A percentile compares a stretch with the other conserved stretches of the same genome.
These are phyloP conservation scores for Thecophora atra DNA, from an alignment of 2,888 invertebrate genomes.

Conservation along the genomic window DNA sequence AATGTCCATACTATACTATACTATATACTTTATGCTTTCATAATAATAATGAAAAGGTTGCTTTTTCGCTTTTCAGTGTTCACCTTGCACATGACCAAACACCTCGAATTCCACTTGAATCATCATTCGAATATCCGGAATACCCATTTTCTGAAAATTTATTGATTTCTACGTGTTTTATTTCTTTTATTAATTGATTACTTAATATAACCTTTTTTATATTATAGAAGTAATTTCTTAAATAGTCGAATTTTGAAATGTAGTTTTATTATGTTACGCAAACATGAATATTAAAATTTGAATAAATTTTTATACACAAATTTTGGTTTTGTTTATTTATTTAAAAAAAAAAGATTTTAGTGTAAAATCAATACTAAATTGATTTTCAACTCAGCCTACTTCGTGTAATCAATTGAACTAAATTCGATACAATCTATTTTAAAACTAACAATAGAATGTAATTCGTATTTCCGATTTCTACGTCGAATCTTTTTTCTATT, in stretches of 20 bases:
- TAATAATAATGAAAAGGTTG: too few relatives aligned
- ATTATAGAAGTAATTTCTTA: neutral
- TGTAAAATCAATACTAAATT: conserved; percentile 25
- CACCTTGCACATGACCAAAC: conserved; percentile 91
- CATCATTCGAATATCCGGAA: conserved; percentile 71
- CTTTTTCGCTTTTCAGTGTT: conserved; percentile 9
- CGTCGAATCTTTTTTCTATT: neutral
- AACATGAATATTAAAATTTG: neutral
- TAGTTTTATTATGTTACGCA: neutral
- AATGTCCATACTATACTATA: too few relatives aligned
- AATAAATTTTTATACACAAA: conserved; percentile 11
- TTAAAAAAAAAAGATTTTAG: conserved; percentile 41
- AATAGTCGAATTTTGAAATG: neutral
- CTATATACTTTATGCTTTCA: too few relatives aligned
- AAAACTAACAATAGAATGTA: conserved; percentile 7
- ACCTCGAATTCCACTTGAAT: conserved; percentile 91
- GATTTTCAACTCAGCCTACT: conserved; percentile 20
- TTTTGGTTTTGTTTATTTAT: conserved; percentile 32
- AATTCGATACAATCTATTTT: conserved; percentile 35
- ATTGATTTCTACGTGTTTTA: neutral
- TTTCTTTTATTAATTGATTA: neutral
- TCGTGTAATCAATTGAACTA: conserved; percentile 32
- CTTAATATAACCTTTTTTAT: neutral
- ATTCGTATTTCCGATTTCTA: neutral
- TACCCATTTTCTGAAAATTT: conserved; percentile 67